phyloP scores from a whole-genome alignment of 2,888 invertebrate species.

The Drosophila prolongata region DNA sequence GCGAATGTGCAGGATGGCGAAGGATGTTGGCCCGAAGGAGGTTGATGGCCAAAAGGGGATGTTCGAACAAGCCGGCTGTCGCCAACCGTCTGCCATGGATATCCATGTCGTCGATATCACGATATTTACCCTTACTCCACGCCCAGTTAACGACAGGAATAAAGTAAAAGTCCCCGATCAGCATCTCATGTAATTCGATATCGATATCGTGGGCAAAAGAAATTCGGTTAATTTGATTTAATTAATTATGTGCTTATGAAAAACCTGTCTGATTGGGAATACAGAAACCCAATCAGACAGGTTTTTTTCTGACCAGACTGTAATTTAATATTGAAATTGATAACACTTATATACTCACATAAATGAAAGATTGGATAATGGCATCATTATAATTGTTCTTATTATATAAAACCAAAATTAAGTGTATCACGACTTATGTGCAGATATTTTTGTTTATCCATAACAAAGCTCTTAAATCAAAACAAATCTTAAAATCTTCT shows the following conservation, averaged over 20 bases:
- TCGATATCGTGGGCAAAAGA: slow-evolving; percentile 6
- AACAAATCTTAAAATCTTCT: too few relatives aligned
- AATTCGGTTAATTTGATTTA: slow-evolving; percentile 8
- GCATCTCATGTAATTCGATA: slow-evolving; percentile 17
- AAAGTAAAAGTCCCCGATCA: slow-evolving; percentile 9
- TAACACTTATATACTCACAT: too few relatives aligned
- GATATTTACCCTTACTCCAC: slow-evolving; percentile 16
- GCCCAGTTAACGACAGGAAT: slow-evolving; percentile 2
- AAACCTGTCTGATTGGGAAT: too few relatives aligned
- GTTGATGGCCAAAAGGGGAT: slow-evolving; percentile 4
- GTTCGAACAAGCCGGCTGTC: slow-evolving; percentile 27
- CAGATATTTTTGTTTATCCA: too few relatives aligned
- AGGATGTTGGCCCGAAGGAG: slow-evolving; percentile 6
- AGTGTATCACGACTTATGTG: too few relatives aligned
- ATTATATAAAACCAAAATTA: too few relatives aligned
- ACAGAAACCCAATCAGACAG: too few relatives aligned
- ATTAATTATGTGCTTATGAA: neutral
- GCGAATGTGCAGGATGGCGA: slow-evolving; percentile 16
- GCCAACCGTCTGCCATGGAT: slow-evolving; percentile 33
- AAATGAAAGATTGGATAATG: neutral
- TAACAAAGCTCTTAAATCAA: too few relatives aligned
- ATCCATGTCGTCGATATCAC: slow-evolving; percentile 30
- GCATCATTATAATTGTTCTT: too few relatives aligned
- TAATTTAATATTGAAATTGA: neutral
- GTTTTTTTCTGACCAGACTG: neutral